Evolutionary conservation across 2,888 invertebrate species (phyloP).

Genomic region (Cerastis rubricosa): DNA sequence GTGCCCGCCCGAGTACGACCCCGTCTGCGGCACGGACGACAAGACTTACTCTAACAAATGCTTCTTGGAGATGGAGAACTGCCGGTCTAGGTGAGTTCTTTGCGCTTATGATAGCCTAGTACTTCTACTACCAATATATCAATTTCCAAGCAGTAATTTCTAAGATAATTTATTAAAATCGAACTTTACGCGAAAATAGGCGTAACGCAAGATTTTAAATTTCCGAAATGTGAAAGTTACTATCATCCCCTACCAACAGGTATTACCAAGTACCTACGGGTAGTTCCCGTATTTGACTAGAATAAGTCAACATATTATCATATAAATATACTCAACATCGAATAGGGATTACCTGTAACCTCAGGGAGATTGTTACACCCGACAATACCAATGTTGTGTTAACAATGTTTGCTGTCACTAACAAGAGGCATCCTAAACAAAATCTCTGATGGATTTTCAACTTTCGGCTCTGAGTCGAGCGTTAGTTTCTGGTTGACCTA

Average conservation of each 20-base stretch:
- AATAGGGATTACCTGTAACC: not conserved
- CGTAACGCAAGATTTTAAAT: not conserved
- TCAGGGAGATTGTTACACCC: not conserved
- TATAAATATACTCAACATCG: not conserved
- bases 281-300: too few species aligned
- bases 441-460: too few species aligned
- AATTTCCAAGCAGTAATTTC: not conserved
- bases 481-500: too few species aligned
- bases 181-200: not conserved
- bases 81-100: slow-evolving; percentile 92
- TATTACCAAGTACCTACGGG: not conserved
- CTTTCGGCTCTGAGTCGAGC: too few species aligned
- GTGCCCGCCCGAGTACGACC: slow-evolving; percentile 96
- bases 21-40: slow-evolving; percentile 97
- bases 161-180: too few species aligned
- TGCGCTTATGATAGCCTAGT: slow-evolving; percentile 41
- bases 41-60: slow-evolving; percentile 98
- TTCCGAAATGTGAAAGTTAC: too few species aligned
- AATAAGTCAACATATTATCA: not conserved
- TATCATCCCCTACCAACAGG: too few species aligned
- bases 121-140: slow-evolving; percentile 9
- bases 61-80: slow-evolving; percentile 97
- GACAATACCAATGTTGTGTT: not conserved
- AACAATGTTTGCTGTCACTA: not conserved
- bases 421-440: too few species aligned